Conservation (phyloP, 2,888 invertebrate species). For the Pyrocoelia pectoralis region DNA sequence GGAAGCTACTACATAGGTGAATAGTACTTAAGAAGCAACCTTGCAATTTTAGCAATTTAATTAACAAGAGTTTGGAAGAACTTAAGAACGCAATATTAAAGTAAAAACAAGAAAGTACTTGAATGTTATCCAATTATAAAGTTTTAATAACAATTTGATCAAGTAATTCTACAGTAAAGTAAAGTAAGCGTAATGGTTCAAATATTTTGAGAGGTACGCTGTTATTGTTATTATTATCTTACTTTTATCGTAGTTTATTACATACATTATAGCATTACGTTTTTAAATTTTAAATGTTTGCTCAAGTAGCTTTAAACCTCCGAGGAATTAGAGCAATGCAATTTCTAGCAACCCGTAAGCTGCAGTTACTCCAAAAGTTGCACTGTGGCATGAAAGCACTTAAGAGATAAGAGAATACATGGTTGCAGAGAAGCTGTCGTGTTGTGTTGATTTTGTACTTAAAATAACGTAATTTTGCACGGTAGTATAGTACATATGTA, state of each 20-base stretch:
- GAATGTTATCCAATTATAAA: conserved; percentile 15
- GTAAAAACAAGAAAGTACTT: neutral
- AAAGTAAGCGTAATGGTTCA: neutral
- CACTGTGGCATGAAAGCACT: conserved; percentile 14
- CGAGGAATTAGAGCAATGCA: conserved; percentile 21
- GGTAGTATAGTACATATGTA: neutral
- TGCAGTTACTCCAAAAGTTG: conserved; percentile 13
- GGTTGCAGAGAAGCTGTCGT: conserved; percentile 10
- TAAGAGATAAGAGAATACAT: conserved; percentile 23
- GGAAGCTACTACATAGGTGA: too few species aligned
- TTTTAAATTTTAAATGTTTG: conserved; percentile 14
- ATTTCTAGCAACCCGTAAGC: conserved; percentile 18
- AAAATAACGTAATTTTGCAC: neutral
- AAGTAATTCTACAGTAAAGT: conserved; percentile 1
- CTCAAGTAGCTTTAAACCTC: neutral
- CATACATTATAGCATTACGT: neutral
- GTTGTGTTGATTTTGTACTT: neutral
- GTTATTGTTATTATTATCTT: conserved; percentile 7
- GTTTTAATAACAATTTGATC: conserved; percentile 16
- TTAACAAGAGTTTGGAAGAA: too few species aligned
- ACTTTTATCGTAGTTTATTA: neutral
- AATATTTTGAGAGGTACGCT: conserved; percentile 6
- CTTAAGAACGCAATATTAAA: too few species aligned
- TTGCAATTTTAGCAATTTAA: too few species aligned
- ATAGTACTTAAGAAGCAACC: too few species aligned